Evolutionary conservation across 2,888 invertebrate genomes (phyloP), one percentile per base, ranked within the genome.

Genomic region (Thymelicus sylvestris): DNA sequence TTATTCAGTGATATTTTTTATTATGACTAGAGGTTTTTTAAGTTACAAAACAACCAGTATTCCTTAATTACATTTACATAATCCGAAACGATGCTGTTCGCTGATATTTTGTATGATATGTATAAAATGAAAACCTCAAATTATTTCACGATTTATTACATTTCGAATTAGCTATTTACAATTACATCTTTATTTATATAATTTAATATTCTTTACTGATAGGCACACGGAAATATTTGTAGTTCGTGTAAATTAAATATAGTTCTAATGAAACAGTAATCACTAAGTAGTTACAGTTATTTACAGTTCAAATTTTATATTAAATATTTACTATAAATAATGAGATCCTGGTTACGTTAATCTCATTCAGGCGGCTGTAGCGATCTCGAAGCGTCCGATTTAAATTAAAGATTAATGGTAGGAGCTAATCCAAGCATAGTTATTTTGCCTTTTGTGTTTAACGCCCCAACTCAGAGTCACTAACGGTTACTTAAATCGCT

Each of bases 1-100:
- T 76, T 85, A 77, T 77, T 92, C 87, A 81, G 84, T 92, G 90
- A 90, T 90, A 90, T 90, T 89, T 90, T 95, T 95, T 95, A 95
- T 95, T 95, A 94, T 95, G 95, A 95, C 95, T 95, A 95, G 95
- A 95, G 95, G 95, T 95, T 94, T 95, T 94, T 95, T 94, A 94
- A 95, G 88, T 95, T 95, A 95, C 94, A 95, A 95, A 95, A 92
- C 87, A 91, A 91, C 86, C 82, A 81, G 84, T 86, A 81, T 86
- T 86, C 80, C 83, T 86, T 86, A 82, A 78, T 77, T 81, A 82
- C 75, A 82, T 81, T 86, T 83, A 88, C 89, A 91, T 89, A 88
- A 88, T 81, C 82, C 77, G 84, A 89, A 86, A 86, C 82, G 52
- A 77, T 81, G 80, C 77, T 79, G 78, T 81, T 86, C 79, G 83